Base-by-base conservation (phyloP, 1,140 invertebrate species). In the Bombus huntii region DNA sequence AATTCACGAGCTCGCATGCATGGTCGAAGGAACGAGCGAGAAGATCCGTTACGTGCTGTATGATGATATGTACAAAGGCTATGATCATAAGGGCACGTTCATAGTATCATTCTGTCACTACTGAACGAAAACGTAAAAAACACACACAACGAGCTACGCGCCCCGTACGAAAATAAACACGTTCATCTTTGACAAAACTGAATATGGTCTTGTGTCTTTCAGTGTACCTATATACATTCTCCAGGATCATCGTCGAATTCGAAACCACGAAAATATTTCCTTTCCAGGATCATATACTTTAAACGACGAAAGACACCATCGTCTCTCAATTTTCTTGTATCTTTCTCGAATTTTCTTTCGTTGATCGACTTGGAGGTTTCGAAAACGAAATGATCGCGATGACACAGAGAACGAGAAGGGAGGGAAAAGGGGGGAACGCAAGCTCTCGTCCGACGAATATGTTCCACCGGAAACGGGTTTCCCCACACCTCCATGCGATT, bases 1-100 rank as follows among this genome's bases (percentile, higher is more conserved):
- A 88, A 85, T 85, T 70, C 79, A 87, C 80, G 78, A 85, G 86
- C 82, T 81, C 83, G 88, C 88, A 89, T 89, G 88, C 88, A 89
- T 80, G 80, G 57, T 85, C 80, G 79, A 72, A 81, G 66, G 57
- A 57, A 81, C 70, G 79, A 88, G 65, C 66, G 73, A 83, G 85
- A 89, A 76, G 44, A 77, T 74, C 79, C 72, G 47, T 80, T 82
- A 89, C 85, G 85, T 83, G 76, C 88, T 86, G 80, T 78, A 74
- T 75, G 81, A 89, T 65, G 76, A 83, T 78, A 81, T 85, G 68
- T 85, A 85, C 77, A 80, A 72, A 53, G 28, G 25, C 39, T 80
- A 72, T 71, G 82, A 31, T 84, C 76, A 44, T 62, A 39, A 65
- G 76, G 76, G 59, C 76, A 84, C 44, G 53, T 70, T 62, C 68